phyloP scores from a whole-genome alignment of 2,113 vertebrate species.

The Polypterus senegalus region DNA sequence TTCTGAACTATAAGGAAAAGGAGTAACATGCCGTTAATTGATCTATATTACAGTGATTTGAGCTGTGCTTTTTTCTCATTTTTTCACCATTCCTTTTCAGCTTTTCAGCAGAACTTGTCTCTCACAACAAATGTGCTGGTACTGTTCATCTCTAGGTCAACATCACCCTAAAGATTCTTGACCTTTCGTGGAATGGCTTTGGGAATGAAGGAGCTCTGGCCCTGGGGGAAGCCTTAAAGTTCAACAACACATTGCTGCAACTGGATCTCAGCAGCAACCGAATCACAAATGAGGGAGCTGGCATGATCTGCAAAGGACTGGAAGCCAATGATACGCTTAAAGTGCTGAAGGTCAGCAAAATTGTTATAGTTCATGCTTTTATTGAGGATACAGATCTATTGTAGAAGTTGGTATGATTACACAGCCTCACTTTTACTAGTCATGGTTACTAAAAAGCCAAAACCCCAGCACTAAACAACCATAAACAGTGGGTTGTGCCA shows the following conservation, averaged over 20 bases:
- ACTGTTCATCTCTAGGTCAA: conserved; percentile 48
- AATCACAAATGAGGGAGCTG: conserved; percentile 59
- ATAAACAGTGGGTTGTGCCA: too few species aligned
- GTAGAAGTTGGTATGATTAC: too few species aligned
- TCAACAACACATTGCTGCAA: conserved; percentile 58
- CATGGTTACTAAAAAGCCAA: too few species aligned
- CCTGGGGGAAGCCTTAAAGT: conserved; percentile 70
- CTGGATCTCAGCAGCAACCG: conserved; percentile 71
- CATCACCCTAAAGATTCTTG: conserved; percentile 54
- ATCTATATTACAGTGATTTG: neutral
- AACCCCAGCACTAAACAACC: too few species aligned
- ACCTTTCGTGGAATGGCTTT: conserved; percentile 75
- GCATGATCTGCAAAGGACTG: conserved; percentile 65
- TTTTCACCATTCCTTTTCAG: neutral
- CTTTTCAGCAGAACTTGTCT: neutral
- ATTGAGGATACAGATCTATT: neutral
- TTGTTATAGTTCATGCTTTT: neutral
- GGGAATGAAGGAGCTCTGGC: conserved; percentile 75
- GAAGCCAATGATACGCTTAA: conserved; percentile 63
- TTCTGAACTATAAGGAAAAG: neutral
- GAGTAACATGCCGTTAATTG: too few species aligned
- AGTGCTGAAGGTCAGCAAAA: conserved; percentile 54
- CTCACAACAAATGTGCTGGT: neutral
- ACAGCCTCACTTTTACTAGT: too few species aligned
- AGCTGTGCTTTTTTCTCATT: too few species aligned